Conservation (phyloP, 2,113 vertebrate genomes). For the Ascaphus truei region DNA sequence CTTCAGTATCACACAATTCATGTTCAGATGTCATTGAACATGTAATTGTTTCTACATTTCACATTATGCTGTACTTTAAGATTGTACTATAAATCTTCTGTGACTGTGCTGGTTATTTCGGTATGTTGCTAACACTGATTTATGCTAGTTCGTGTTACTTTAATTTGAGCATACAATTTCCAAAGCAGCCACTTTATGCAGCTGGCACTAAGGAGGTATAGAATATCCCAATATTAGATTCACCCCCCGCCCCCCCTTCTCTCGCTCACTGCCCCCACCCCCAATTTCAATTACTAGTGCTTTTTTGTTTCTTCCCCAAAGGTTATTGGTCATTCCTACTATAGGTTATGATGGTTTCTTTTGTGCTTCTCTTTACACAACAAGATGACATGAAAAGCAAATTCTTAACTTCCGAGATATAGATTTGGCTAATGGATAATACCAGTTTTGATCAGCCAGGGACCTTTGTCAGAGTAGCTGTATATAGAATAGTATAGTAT, state of each 20-base stretch:
- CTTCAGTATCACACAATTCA: slow-evolving; percentile 61
- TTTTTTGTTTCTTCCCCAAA: neutral
- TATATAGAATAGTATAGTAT: too few species aligned
- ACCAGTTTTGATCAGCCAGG: too few species aligned
- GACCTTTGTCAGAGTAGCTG: too few species aligned
- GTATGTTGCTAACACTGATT: slow-evolving; percentile 62
- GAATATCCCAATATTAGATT: slow-evolving; percentile 53
- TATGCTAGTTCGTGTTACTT: slow-evolving; percentile 63
- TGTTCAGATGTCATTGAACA: slow-evolving; percentile 62
- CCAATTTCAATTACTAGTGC: slow-evolving; percentile 46
- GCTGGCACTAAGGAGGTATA: slow-evolving; percentile 51
- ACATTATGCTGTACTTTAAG: slow-evolving; percentile 64
- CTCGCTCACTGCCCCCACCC: too few species aligned
- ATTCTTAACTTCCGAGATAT: too few species aligned
- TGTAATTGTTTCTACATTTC: slow-evolving; percentile 72
- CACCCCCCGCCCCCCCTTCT: too few species aligned
- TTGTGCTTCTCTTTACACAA: too few species aligned
- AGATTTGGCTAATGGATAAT: too few species aligned
- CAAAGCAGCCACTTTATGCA: slow-evolving; percentile 52
- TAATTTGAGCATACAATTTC: slow-evolving; percentile 65
- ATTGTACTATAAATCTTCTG: slow-evolving; percentile 63
- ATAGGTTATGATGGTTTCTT: too few species aligned
- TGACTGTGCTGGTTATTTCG: slow-evolving; percentile 57
- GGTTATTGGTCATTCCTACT: slow-evolving; percentile 29
- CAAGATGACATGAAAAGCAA: too few species aligned